Base-by-base conservation (phyloP, 2,888 invertebrate genomes). In the Cerceris rybyensis region DNA sequence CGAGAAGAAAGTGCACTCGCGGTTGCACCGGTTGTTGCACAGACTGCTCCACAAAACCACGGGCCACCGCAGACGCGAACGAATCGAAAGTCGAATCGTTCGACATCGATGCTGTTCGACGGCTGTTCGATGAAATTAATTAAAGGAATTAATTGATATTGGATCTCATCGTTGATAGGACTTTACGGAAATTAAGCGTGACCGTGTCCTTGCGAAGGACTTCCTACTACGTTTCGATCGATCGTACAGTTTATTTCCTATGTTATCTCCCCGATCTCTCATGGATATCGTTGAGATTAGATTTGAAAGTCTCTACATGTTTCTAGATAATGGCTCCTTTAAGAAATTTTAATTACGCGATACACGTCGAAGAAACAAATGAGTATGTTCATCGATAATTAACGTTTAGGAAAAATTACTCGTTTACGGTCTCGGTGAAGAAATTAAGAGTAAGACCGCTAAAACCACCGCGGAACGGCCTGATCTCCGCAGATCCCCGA, bases 21-120 rank as follows among this genome's bases (percentile, higher is more conserved):
- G 83, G 83, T 85, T 64, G 80, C 85, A 84, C 82, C 85, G 83
- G 84, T 84, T 81, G 83, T 79, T 83, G 81, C 83, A 84, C 81
- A 83, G 76, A 84, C 82, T 84, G 83, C 79, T 84, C 82, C 83
- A 82, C 80, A 84, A 84, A 84, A 82, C 85, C 82, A 65, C 82
- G 75, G 73, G 70, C 78, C 76, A 80, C 80, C 74, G 77, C 74
- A 64, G 82, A 64, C 80, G 66, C 80, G 67, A 83, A 74, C 83
- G 70, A 74, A 83, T 83, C 83, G 83, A 83, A 84, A 83, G 83
- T 84, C 83, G 83, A 63, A 81, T 72, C 70, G 69, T 46, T 55
- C 75, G 46, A 70, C 69, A 58, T 59, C 61, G 39, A 67, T 46
- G 28, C 67, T 60, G 63, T 46, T 66, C 49, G 65, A 42, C 70